Evolutionary conservation across 2,888 invertebrate genomes (phyloP).

Genomic region (Bedellia somnulentella): DNA sequence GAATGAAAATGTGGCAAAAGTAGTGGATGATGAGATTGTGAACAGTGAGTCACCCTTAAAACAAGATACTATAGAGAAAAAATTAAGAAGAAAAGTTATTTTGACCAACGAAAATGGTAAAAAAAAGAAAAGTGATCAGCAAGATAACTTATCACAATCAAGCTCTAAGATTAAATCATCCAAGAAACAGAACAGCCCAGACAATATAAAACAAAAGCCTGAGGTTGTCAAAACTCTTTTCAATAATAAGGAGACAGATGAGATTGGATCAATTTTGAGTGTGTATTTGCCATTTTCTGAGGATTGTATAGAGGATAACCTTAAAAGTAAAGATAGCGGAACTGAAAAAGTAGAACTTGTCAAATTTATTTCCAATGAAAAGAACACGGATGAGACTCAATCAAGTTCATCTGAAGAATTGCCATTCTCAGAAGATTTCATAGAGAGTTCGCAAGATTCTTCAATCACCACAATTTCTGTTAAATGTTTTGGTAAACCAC

Average conservation of each 20-base stretch:
- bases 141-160: constrained; percentile 18
- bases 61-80: constrained; percentile 19
- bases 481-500: constrained; percentile 19
- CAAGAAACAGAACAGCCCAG: neutral
- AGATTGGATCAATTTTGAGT: no score
- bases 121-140: constrained; percentile 11
- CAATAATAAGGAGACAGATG: no score
- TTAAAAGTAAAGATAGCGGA: neutral
- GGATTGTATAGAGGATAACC: no score
- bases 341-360: neutral
- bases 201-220: neutral
- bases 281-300: no score
- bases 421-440: constrained; percentile 48
- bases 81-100: no score
- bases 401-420: constrained; percentile 12
- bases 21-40: no score
- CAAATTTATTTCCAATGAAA: constrained; percentile 10
- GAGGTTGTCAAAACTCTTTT: no score
- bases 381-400: constrained; percentile 19
- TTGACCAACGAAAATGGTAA: constrained; percentile 12
- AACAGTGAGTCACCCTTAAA: constrained; percentile 15
- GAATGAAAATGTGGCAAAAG: no score
- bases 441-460: constrained; percentile 64
- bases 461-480: constrained; percentile 31
- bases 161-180: neutral